phyloP scores from a whole-genome alignment of 2,797 vertebrate genomes.

The Chloroceryle inda region DNA sequence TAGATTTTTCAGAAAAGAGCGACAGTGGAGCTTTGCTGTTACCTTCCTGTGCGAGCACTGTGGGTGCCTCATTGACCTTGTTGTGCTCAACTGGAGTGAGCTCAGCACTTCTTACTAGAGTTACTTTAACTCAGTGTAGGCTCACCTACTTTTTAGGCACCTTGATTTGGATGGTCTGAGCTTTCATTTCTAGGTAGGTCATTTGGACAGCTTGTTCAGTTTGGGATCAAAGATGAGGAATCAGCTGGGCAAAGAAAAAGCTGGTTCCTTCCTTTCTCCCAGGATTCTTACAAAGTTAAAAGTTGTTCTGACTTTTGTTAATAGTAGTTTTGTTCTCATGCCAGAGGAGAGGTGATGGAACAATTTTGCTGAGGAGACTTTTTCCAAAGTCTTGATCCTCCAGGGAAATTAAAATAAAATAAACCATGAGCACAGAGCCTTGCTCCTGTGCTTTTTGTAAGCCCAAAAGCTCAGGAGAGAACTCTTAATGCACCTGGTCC shows the following conservation, averaged over 20 bases:
- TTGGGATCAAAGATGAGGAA: neutral
- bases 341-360: neutral
- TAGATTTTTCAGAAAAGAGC: neutral
- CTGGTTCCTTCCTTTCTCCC: neutral
- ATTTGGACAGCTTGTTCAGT: neutral
- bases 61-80: neutral
- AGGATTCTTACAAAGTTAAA: neutral
- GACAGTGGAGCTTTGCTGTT: neutral
- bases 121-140: neutral
- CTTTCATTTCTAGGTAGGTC: neutral
- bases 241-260: neutral
- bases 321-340: neutral
- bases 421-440: neutral
- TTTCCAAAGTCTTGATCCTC: neutral
- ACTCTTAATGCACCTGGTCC: neutral
- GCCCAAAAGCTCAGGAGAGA: neutral
- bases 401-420: neutral
- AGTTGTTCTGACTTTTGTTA: neutral
- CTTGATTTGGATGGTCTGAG: neutral
- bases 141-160: neutral
- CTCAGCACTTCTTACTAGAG: neutral
- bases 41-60: neutral
- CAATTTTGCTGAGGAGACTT: neutral
- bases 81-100: neutral
- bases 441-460: neutral